Conservation (phyloP, 2,113 vertebrate genomes). For the Microtus richardsoni region DNA sequence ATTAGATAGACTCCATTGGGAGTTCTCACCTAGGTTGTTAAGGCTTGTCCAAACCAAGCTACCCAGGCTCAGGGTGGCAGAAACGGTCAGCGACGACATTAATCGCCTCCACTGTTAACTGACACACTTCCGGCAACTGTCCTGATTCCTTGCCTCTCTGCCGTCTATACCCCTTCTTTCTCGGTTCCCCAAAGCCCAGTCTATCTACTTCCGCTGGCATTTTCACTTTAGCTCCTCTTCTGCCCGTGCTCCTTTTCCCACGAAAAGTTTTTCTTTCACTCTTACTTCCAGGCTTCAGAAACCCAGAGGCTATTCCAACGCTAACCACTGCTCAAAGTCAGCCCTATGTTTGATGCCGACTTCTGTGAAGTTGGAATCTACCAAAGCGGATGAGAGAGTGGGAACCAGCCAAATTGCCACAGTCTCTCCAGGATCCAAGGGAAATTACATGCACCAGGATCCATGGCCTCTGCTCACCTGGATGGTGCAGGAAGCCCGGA, state of each 20-base stretch:
- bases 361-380: background rate
- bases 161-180: background rate
- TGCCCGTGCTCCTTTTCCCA: background rate
- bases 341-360: fast-evolving
- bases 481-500: background rate
- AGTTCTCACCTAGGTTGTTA: background rate
- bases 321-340: background rate
- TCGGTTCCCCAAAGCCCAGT: background rate
- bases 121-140: background rate
- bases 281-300: background rate
- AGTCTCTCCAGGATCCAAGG: background rate
- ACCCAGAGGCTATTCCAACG: background rate
- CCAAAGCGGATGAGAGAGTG: fast-evolving
- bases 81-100: background rate
- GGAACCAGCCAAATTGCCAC: background rate
- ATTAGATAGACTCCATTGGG: background rate
- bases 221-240: background rate
- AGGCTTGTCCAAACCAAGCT: background rate
- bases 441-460: fast-evolving
- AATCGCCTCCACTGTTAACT: background rate
- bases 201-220: background rate
- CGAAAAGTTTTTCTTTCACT: background rate
- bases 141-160: background rate
- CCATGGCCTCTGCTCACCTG: background rate
- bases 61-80: background rate